Conservation (phyloP, 2,888 invertebrate genomes). For the Trissonchulus latispiculum region DNA sequence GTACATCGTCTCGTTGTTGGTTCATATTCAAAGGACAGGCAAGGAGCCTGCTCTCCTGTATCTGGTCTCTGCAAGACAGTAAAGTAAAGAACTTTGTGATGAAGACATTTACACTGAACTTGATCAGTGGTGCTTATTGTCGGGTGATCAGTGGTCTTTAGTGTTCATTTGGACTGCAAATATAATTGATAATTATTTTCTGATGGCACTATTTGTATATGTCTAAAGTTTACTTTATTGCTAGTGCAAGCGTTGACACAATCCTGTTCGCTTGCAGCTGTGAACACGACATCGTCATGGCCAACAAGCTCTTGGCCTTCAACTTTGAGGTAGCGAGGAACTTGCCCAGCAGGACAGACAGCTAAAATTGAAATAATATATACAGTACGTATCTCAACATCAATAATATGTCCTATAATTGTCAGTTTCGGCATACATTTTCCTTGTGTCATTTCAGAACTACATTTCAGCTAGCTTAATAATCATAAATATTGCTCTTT, state of each 20-base stretch:
- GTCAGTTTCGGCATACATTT: no score
- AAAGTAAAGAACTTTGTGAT: no score
- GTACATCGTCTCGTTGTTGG: background rate
- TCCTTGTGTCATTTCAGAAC: no score
- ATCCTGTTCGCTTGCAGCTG: background rate
- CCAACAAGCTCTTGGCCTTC: background rate
- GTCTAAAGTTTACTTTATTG: background rate
- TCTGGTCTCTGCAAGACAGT: background rate
- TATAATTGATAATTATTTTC: no score
- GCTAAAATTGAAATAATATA: background rate
- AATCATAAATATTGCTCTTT: no score
- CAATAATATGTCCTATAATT: no score
- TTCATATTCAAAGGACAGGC: constrained; percentile 15
- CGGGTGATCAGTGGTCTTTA: no score
- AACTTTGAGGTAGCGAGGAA: background rate
- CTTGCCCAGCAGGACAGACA: background rate
- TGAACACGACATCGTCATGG: background rate
- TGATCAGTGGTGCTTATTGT: no score
- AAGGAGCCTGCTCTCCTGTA: background rate
- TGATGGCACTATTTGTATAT: background rate
- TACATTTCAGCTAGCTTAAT: no score
- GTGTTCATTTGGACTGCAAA: no score
- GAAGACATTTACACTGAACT: no score
- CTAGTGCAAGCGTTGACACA: background rate
- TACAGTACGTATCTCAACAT: no score